Conservation (phyloP, 2,797 vertebrate genomes). For the Liparis tanakae region DNA sequence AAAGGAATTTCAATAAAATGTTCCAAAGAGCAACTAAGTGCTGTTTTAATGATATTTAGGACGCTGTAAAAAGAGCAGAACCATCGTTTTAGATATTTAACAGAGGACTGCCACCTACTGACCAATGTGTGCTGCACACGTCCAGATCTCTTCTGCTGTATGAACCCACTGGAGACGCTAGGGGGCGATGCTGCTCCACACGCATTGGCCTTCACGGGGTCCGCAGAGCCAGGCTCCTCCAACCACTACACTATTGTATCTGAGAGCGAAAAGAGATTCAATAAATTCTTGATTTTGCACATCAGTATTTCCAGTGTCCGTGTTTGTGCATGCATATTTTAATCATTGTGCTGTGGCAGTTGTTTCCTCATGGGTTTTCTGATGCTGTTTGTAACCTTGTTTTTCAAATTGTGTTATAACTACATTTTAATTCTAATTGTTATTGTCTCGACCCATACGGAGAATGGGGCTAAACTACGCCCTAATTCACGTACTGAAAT, state of each 20-base stretch:
- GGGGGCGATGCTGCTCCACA: conserved; percentile 35
- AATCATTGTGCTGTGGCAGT: not conserved
- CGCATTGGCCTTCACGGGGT: not conserved
- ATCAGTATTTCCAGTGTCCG: not conserved
- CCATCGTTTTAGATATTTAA: not conserved
- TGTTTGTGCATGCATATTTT: not conserved
- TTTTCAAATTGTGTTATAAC: not conserved
- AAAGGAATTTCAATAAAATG: conserved; percentile 9
- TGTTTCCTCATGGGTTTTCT: not conserved
- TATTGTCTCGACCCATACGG: not conserved
- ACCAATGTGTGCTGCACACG: not conserved
- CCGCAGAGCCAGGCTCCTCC: not conserved
- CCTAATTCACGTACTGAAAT: accelerated
- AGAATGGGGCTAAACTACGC: not conserved
- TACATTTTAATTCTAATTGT: not conserved
- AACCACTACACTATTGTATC: not conserved
- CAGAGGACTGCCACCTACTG: conserved; percentile 71
- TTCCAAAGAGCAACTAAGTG: conserved; percentile 10
- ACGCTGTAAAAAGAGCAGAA: not conserved
- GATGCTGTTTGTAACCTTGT: not conserved
- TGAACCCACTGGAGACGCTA: conserved; percentile 42
- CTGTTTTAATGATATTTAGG: not conserved
- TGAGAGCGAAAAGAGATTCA: not conserved
- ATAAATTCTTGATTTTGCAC: not conserved
- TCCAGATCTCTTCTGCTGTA: conserved; percentile 29